Conservation (phyloP, 92 coral and sea anemone genomes). For the Siderastrea radians region DNA sequence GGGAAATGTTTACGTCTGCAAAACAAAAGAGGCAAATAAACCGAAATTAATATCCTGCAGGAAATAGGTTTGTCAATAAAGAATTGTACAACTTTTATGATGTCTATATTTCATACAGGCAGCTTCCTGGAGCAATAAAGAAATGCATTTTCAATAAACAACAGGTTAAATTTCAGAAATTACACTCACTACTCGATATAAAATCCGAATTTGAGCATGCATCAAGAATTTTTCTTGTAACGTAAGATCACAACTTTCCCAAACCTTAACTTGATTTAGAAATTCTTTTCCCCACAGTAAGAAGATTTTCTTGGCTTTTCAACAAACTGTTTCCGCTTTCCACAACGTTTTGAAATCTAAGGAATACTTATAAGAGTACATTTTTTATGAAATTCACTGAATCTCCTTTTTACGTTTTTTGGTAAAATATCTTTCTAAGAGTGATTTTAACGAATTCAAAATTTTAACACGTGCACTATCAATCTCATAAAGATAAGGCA, state of each 20-base stretch:
- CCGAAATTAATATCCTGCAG: conserved; percentile 23
- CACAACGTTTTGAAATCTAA: background rate
- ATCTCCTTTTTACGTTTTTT: too few species aligned
- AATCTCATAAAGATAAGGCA: too few species aligned
- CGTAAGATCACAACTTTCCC: too few species aligned
- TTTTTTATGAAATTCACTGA: background rate
- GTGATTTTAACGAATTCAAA: background rate
- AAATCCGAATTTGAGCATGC: background rate
- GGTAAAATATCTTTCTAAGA: too few species aligned
- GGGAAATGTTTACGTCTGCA: background rate
- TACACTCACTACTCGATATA: background rate
- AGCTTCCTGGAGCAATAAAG: background rate
- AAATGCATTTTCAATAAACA: background rate
- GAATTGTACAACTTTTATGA: background rate
- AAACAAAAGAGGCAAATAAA: conserved; percentile 7
- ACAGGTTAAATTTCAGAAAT: conserved; percentile 2
- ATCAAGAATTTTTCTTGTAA: background rate
- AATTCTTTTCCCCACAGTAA: too few species aligned
- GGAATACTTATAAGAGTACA: background rate
- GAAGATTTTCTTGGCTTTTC: too few species aligned
- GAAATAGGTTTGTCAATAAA: conserved; percentile 36
- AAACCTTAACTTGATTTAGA: too few species aligned
- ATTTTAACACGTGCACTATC: background rate
- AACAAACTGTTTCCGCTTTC: too few species aligned
- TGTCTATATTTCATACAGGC: conserved; percentile 6